These are phyloP conservation scores for Thymelicus lineola DNA, from an alignment of 2,888 invertebrate genomes.

Conservation along the genomic window DNA sequence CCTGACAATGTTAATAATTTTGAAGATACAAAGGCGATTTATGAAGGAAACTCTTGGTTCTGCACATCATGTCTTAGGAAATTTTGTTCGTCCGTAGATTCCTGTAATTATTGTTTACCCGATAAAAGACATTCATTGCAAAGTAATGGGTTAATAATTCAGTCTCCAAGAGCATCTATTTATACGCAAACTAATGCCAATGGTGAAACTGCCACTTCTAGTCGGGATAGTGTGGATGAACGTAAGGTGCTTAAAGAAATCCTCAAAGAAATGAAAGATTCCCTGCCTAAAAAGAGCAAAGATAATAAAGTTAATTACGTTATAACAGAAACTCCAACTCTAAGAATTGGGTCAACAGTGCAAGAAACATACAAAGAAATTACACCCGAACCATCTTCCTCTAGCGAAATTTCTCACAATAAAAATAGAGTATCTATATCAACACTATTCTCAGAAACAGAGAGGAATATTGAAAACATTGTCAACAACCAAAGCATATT, in stretches of 20 bases:
- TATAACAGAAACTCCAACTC: slow-evolving; percentile 66
- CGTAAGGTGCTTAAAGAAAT: slow-evolving; percentile 88
- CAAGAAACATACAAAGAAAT: slow-evolving; percentile 41
- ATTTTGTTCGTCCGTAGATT: slow-evolving; percentile 62
- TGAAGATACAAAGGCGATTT: slow-evolving; percentile 6
- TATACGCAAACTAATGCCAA: slow-evolving; percentile 59
- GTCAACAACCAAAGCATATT: slow-evolving; percentile 13
- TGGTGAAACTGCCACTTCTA: slow-evolving; percentile 40
- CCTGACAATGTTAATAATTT: slow-evolving; percentile 1
- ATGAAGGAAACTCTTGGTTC: slow-evolving; percentile 59
- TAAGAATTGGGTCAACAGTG: slow-evolving; percentile 62
- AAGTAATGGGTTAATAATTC: slow-evolving; percentile 32
- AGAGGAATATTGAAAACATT: not conserved
- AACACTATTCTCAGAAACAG: slow-evolving; percentile 5
- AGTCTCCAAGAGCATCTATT: slow-evolving; percentile 47
- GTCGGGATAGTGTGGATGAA: slow-evolving; percentile 63
- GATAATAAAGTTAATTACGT: slow-evolving; percentile 45
- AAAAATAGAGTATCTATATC: slow-evolving; percentile 15
- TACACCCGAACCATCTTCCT: slow-evolving; percentile 32
- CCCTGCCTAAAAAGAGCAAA: slow-evolving; percentile 85
- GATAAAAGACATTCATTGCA: slow-evolving; percentile 43
- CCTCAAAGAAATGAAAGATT: slow-evolving; percentile 91
- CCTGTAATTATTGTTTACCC: slow-evolving; percentile 62
- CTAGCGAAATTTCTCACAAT: slow-evolving; percentile 11
- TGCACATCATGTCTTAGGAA: slow-evolving; percentile 70